Evolutionary conservation across 1,140 invertebrate genomes (phyloP), one percentile per base, ranked within the genome.

Genomic region (Cylas formicarius): DNA sequence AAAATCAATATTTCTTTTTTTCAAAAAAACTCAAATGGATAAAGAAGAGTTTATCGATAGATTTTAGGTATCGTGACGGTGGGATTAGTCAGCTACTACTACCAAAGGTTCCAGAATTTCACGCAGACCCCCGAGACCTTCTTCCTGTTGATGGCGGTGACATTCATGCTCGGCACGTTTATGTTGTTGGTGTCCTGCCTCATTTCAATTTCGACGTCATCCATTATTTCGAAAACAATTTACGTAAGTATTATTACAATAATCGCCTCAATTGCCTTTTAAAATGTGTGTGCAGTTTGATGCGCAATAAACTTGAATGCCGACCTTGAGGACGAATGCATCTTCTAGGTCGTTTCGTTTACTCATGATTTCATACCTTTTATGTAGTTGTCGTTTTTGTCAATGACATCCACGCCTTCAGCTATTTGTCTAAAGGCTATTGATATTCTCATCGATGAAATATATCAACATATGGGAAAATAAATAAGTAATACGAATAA

Each of bases 171-270:
- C 41, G 77, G 78, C 8, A 88, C 84, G 4, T 79, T 81, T 44
- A 75, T 84, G 45, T 60, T 90, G 16, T 60, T 90, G 7, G 54
- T 81, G 4, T 78, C 86, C 8, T 88, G 81, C 54, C 50, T 89
- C 1, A 66, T 80, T 8, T 88, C 85, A 2, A 71, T 86, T 23
- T 78, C 84, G 6, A 85, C 84, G 0, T 81, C 83, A 4, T 77
- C 83, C 10, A 81, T 90, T 46, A 77, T 90, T 44, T 74, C 83
- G 0, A 90, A 89, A 70, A 89, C 85, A 3, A 76, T 86, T 44
- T 87, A 84, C 60, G 87, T 90, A 73, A 87, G 86, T 85, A 51
- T 29, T 29, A 3, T 31, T 34, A 2, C 16, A 14, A 28, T 28
- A 14, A 28, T 14, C 3, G 11, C 27, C 11, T 28, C 27, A n/a